These are phyloP conservation scores for Ylistrum balloti DNA, from an alignment of 1,140 invertebrate genomes.

Conservation along the genomic window DNA sequence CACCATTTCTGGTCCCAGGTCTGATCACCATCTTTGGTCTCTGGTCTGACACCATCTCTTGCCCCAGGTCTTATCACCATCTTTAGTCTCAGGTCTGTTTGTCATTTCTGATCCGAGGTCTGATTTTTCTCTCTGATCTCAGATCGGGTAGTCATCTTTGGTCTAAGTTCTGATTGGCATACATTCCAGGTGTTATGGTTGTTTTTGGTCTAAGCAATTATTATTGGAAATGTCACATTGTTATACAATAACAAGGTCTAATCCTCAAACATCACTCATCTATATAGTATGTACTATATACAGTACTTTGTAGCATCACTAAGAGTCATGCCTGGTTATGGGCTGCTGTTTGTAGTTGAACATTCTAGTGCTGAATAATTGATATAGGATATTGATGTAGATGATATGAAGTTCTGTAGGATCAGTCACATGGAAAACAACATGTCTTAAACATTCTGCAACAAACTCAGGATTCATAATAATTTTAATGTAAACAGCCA, in stretches of 20 bases:
- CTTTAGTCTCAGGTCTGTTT: no score
- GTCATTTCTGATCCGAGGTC: no score
- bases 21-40: no score
- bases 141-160: no score
- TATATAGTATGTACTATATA: background rate
- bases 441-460: background rate
- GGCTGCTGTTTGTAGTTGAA: background rate
- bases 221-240: background rate
- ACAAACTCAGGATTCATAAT: background rate
- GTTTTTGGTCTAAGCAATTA: no score
- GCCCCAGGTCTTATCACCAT: no score
- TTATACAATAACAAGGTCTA: no score
- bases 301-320: background rate
- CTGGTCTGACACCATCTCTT: no score
- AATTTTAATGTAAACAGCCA: background rate
- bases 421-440: constrained; percentile 13
- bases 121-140: no score
- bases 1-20: no score
- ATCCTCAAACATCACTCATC: background rate
- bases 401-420: background rate
- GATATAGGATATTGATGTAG: constrained; percentile 7
- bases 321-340: background rate
- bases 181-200: no score
- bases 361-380: background rate
- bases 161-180: no score